Base-by-base conservation (phyloP, 2,113 vertebrate genomes). In the Ploceus nigricollis region DNA sequence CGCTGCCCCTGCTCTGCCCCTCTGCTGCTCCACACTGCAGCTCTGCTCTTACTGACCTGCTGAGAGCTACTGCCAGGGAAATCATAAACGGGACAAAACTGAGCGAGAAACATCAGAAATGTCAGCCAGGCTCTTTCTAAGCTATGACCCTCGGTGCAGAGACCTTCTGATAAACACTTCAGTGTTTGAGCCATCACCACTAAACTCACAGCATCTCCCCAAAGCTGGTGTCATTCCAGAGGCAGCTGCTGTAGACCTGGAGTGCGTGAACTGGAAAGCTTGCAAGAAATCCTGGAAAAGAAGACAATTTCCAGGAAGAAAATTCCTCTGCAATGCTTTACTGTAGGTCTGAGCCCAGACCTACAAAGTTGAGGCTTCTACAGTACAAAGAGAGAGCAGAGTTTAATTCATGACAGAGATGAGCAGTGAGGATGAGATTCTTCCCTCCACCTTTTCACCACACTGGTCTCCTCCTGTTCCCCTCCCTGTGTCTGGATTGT, bases 281-380 rank as follows among this genome's bases (percentile, higher is more conserved):
- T 51, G 70, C 66, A 79, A 85, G 45, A 83, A 90, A 69, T 85
- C 64, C 70, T 73, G 87, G 68, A 90, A 95, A 90, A 90, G 13
- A 58, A 16, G 77, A 76, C 8, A 18, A 82, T 94, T 89, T 94
- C 73, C 75, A 90, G 87, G 81, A 85, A 95, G 92, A 72, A 77
- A 87, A 87, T 56, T 83, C 33, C 58, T 96, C 78, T 58, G 39
- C 58, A 70, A 47, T 27, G 54, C 45, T 88, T 88, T 88, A 45
- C 21, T 22, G 35, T 65, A 76, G 72, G 87, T 87, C 75, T 86
- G 80, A 95, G 72, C 47, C 39, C 44, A 30, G 42, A 87, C 54
- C 18, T 82, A 84, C n/a, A 35, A 82, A 90, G 21, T 2, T 50
- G 30, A 71, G 66, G 33, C 42, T 89, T 65, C 82, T 66, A 45